phyloP scores from a whole-genome alignment of 2,888 invertebrate genomes.

The Epinotia nisella region DNA sequence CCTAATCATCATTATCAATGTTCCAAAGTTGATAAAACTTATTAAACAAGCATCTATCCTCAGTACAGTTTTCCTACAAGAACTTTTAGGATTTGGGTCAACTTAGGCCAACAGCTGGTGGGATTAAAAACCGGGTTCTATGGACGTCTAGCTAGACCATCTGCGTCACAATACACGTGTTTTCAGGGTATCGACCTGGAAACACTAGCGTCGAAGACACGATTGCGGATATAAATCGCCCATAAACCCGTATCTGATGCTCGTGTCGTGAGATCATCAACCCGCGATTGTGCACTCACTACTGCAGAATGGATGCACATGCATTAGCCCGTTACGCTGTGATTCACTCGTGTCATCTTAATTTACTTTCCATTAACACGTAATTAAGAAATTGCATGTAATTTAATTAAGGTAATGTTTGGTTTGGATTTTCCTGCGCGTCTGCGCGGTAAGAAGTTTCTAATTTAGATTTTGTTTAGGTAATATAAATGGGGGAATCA shows the following conservation, averaged over 20 bases:
- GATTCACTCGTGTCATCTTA: conserved; percentile 32
- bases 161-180: background rate
- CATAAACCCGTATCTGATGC: background rate
- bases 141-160: background rate
- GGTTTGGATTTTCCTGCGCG: background rate
- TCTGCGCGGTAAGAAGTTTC: background rate
- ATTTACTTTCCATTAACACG: conserved; percentile 37
- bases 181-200: background rate
- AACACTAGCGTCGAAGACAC: too few species aligned
- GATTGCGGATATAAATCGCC: conserved; percentile 11
- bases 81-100: background rate
- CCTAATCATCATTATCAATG: too few species aligned
- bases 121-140: background rate
- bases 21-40: too few species aligned
- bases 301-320: conserved; percentile 32
- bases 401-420: conserved; percentile 23
- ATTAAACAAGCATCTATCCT: too few species aligned
- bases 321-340: conserved; percentile 20
- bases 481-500: background rate
- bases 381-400: conserved; percentile 25
- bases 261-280: background rate
- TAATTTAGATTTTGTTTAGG: background rate
- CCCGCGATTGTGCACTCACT: conserved; percentile 24
- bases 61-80: background rate
- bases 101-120: background rate